Conservation (phyloP, 2,113 vertebrate genomes). For the Calidris pugnax region DNA sequence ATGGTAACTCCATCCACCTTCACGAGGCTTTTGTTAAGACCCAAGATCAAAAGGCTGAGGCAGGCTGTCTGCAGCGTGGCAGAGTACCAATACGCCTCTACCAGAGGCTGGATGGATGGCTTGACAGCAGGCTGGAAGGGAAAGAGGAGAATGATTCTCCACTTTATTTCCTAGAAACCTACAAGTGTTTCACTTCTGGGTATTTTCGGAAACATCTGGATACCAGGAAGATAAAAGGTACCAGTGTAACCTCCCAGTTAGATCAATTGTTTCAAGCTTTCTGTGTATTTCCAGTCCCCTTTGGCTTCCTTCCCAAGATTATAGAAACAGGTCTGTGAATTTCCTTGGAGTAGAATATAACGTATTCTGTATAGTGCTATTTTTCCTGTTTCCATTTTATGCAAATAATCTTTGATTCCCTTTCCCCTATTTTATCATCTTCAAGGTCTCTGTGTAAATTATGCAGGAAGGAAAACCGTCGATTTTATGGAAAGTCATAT, state of each 20-base stretch:
- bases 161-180: background rate
- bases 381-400: conserved; percentile 18
- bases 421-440: conserved; percentile 30
- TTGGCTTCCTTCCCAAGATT: conserved; percentile 47
- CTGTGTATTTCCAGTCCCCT: conserved; percentile 21
- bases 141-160: background rate
- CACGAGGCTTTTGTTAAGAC: too few relatives aligned
- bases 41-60: background rate
- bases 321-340: conserved; percentile 41
- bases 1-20: too few relatives aligned
- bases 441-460: conserved; percentile 22
- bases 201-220: conserved; percentile 62
- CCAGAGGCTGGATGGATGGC: background rate
- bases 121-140: background rate
- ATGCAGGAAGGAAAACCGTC: background rate
- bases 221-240: conserved; percentile 56
- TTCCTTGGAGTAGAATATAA: background rate
- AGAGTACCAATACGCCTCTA: too few relatives aligned
- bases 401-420: conserved; percentile 38
- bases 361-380: background rate
- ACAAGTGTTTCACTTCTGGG: conserved; percentile 35
- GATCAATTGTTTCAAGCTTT: conserved; percentile 59
- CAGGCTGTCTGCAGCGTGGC: too few relatives aligned
- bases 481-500: conserved; percentile 6
- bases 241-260: conserved; percentile 57